Evolutionary conservation across 2,797 vertebrate species (phyloP), one percentile per base, ranked within the genome.

Genomic region (Eutrigla gurnardus): DNA sequence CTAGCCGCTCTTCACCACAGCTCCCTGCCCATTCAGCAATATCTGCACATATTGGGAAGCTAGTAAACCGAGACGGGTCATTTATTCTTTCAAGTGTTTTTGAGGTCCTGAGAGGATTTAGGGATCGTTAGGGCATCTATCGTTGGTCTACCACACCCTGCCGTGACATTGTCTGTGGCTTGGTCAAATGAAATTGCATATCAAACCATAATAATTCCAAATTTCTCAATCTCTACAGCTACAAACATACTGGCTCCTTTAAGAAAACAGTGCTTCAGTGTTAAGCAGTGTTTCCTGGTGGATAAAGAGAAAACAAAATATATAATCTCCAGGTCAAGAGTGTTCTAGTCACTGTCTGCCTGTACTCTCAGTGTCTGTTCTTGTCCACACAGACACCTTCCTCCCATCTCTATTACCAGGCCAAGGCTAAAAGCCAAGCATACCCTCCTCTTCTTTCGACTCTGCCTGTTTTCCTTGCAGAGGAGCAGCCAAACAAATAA

Each of bases 1-100:
- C 86, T 85, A 90, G 82, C 85, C 5, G 69, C 78, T 76, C 80
- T 65, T 78, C 66, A 73, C 70, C 18, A 6, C 39, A 59, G 70
- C 73, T 81, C 73, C 75, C 81, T 88, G 87, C 70, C 85, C 83
- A 88, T 68, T 92, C 91, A 91, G 90, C 89, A 90, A 89, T 89
- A 88, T 89, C 77, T 78, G 53, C 82, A 72, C 81, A 81, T 77
- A 85, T 75, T 83, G 83, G 81, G 82, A 67, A 82, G 74, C 80
- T 18, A 42, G 91, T 90, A 91, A 92, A 82, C 75, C 0, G 86
- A 92, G 89, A 90, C 10, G 78, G 87, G 82, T 86, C 85, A 85
- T 85, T 88, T 81, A 88, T 88, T 89, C 82, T 80, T 90, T 88
- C 82, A 88, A 93, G 90, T 88, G 88, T 91, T 92, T 87, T 78